phyloP scores from a whole-genome alignment of 1,140 invertebrate species.

The Polypedilum vanderplanki region DNA sequence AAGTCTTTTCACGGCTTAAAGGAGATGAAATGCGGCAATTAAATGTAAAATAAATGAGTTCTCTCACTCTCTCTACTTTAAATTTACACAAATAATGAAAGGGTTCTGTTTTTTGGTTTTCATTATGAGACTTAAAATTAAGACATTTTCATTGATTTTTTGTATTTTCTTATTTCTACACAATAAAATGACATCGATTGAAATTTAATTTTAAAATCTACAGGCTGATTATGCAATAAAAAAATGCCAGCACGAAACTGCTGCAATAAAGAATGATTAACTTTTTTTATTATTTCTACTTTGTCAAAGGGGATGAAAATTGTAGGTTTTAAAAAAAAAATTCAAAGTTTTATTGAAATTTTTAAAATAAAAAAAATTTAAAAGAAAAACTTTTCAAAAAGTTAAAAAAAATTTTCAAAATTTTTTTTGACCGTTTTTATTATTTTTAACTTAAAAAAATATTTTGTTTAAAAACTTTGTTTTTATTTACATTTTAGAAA shows the following conservation, averaged over 20 bases:
- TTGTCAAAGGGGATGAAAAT: no score
- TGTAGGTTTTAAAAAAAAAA: no score
- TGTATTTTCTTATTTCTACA: not conserved
- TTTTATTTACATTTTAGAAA: no score
- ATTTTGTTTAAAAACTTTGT: no score
- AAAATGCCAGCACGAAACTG: constrained; percentile 4
- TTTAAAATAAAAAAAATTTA: no score
- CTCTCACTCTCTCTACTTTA: not conserved
- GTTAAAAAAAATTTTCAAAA: no score
- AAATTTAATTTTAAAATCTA: not conserved
- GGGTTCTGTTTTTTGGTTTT: constrained; percentile 1
- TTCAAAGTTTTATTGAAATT: no score
- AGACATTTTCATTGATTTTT: not conserved
- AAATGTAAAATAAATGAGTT: constrained; percentile 25
- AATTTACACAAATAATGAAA: constrained; percentile 18
- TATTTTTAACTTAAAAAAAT: no score
- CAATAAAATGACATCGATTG: not conserved
- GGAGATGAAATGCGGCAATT: constrained; percentile 26
- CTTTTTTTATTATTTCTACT: not conserved
- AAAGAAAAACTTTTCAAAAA: no score
- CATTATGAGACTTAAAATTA: not conserved
- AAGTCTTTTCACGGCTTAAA: not conserved
- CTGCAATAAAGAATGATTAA: constrained; percentile 19
- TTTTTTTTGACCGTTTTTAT: no score
- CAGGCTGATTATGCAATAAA: constrained; percentile 6